Percentiles rank a stretch among this genome's conserved stretches.
phyloP scores from a whole-genome alignment of 2,113 vertebrate species.

The Todiramphus saurophagus region DNA sequence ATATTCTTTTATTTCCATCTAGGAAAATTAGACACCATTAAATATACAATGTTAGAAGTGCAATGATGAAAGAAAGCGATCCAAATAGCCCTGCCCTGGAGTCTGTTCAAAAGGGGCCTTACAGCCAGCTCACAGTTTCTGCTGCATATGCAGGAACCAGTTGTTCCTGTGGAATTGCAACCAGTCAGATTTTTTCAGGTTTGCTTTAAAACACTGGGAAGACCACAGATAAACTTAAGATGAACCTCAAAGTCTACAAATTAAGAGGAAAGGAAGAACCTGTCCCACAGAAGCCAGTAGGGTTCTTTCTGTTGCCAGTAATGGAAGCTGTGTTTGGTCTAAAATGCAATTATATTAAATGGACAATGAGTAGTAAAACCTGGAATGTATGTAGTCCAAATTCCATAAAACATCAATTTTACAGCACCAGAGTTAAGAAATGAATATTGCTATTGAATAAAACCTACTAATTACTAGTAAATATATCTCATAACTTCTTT shows the following conservation, averaged over 20 bases:
- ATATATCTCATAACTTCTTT: background rate
- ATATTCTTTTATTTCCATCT: background rate
- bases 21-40: background rate
- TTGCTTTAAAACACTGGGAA: background rate
- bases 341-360: background rate
- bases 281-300: background rate
- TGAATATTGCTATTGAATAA: background rate
- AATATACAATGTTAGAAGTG: background rate
- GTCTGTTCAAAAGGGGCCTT: background rate
- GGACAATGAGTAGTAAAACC: background rate
- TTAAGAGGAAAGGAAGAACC: background rate
- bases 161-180: accelerated
- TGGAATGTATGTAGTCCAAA: background rate
- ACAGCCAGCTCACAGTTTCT: background rate
- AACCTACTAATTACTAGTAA: background rate
- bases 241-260: background rate
- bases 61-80: background rate
- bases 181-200: background rate
- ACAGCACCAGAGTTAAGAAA: background rate
- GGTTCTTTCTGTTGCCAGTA: background rate
- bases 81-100: background rate
- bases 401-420: background rate
- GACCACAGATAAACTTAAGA: background rate
- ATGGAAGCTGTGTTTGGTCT: background rate
- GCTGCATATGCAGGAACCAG: background rate